phyloP scores from a whole-genome alignment of 2,888 invertebrate genomes.

The Iselma pallidipennis region DNA sequence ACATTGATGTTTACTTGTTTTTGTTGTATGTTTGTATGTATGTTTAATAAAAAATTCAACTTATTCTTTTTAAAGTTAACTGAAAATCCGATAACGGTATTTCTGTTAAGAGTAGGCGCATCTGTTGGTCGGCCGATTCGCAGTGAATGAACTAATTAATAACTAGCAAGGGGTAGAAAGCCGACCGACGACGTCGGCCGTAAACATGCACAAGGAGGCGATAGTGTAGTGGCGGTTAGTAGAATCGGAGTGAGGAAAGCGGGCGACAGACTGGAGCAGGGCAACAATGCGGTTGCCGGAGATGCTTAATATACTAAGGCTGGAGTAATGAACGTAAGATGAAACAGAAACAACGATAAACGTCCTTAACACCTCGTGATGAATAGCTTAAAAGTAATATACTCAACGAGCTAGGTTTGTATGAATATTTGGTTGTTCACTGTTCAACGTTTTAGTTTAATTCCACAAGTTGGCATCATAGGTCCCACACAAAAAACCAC shows the following conservation, averaged over 20 bases:
- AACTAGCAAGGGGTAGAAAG: constrained; percentile 27
- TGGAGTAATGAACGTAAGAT: constrained; percentile 54
- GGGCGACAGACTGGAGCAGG: constrained; percentile 39
- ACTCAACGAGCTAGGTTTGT: constrained; percentile 27
- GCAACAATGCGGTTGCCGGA: constrained; percentile 52
- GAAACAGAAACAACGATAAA: constrained; percentile 56
- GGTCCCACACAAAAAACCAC: not conserved
- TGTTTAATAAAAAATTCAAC: too few relatives aligned
- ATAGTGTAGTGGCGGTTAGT: constrained; percentile 1
- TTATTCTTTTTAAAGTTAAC: too few relatives aligned
- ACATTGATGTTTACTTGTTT: too few relatives aligned
- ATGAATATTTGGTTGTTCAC: constrained; percentile 13
- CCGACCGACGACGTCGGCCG: constrained; percentile 17
- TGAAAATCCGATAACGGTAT: not conserved
- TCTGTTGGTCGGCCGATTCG: constrained; percentile 4
- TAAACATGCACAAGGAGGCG: constrained; percentile 12
- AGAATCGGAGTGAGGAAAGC: constrained; percentile 25
- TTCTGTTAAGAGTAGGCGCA: not conserved
- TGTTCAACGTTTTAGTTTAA: constrained; percentile 4
- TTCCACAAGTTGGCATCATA: not conserved
- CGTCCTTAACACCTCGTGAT: constrained; percentile 54
- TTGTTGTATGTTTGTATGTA: too few relatives aligned
- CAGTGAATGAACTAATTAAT: constrained; percentile 36
- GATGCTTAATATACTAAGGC: constrained; percentile 53
- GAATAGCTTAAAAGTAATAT: constrained; percentile 52